A percentile compares a stretch with the other conserved stretches of the same genome.
Evolutionary conservation across 2,797 vertebrate species (phyloP).

Genomic region (Eospalax fontanierii): DNA sequence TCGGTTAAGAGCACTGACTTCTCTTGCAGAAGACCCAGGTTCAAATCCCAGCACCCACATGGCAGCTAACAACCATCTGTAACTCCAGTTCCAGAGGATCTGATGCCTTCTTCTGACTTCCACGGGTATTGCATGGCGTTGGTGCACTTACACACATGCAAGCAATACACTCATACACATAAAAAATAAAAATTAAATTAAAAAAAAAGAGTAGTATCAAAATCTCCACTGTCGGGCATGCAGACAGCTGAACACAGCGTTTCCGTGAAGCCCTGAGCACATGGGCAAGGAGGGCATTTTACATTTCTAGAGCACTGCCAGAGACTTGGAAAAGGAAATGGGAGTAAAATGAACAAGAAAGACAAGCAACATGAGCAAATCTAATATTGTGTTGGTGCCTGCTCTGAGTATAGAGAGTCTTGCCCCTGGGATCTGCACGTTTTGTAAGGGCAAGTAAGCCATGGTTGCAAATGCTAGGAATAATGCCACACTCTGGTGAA

Average conservation of each 20-base stretch:
- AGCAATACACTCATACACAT: too few species aligned
- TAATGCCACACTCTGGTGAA: neutral
- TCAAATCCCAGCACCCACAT: too few species aligned
- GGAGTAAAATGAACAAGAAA: neutral
- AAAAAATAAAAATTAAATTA: too few species aligned
- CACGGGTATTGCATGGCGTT: too few species aligned
- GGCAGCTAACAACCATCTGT: too few species aligned
- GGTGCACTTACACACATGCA: too few species aligned
- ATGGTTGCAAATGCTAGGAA: neutral
- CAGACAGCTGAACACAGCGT: constrained; percentile 29
- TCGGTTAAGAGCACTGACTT: too few species aligned
- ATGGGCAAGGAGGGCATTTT: neutral
- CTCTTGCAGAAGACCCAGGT: too few species aligned
- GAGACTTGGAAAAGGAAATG: neutral
- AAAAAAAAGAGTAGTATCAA: too few species aligned
- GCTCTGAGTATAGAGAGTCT: neutral
- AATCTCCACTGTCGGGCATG: constrained; percentile 26
- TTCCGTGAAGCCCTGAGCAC: neutral
- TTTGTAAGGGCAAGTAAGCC: neutral
- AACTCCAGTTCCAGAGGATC: too few species aligned
- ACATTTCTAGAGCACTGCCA: neutral
- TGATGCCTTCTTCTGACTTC: too few species aligned
- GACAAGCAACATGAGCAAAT: neutral
- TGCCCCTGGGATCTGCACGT: neutral
- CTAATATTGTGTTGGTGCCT: neutral